Evolutionary conservation across 2,888 invertebrate species (phyloP), one percentile per base, ranked within the genome.

Genomic region (Bellardia bayeri): DNA sequence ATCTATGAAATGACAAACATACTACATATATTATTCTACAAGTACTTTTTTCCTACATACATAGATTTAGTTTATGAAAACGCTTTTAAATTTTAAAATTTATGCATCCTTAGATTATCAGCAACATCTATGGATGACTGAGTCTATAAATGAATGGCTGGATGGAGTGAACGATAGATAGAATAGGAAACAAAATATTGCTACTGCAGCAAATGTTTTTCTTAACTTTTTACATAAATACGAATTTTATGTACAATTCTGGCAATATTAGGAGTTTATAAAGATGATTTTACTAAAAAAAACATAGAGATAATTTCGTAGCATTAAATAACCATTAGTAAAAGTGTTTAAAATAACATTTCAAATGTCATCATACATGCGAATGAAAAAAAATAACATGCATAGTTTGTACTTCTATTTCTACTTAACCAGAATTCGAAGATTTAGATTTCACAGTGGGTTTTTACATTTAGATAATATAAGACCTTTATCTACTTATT

Each of bases 251-350:
- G 63, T 63, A 58, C 63, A 49, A 63, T 81, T 72, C 64, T 56
- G 6, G 30, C 51, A 83, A 71, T 71, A 71, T 78, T 54, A 61
- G 69, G 63, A 63, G 56, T 80, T 85, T 75, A 75, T 75, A 23
- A 63, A 75, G 75, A 75, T 63, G 75, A 85, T 79, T 84, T 51
- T 84, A 54, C 61, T n/a, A 7, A 81, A 76, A 76, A 78, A 66
- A 72, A 74, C 82, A 63, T 78, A n/a, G 49, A 79, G 78, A 79
- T 68, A 58, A 80, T 82, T 79, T 78, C 74, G 80, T 75, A 83
- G 88, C 87, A 89, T 89, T 89, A 89, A 89, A 87, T 89, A 89
- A 86, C 87, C 89, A 89, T 89, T 89, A 89, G 88, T 80, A 74
- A 80, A 84, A 85, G 49, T 69, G 64, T 80, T 88, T 79, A 81